Evolutionary conservation across 2,888 invertebrate species (phyloP).

Genomic region (Tenthredo notha): DNA sequence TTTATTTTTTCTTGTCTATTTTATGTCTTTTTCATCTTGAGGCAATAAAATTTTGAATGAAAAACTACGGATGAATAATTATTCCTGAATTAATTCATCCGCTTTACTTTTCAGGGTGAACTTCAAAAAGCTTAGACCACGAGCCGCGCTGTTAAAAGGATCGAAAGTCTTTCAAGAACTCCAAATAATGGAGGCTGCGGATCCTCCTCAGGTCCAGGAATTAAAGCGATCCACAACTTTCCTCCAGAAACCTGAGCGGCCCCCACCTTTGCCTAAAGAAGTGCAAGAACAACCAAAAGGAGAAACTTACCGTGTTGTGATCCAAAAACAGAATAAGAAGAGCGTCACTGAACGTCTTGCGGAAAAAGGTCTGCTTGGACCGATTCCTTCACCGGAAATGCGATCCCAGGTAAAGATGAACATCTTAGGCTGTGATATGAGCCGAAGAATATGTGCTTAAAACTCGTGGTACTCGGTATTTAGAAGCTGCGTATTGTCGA

Average conservation of each 20-base stretch:
- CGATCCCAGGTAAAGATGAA: conserved; percentile 65
- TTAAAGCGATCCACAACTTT: conserved; percentile 83
- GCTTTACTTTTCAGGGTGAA: conserved; percentile 82
- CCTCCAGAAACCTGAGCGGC: conserved; percentile 86
- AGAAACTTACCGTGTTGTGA: conserved; percentile 72
- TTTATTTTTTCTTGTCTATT: neutral
- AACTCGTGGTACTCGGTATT: neutral
- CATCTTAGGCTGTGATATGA: neutral
- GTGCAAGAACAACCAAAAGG: conserved; percentile 63
- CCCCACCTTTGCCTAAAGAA: conserved; percentile 80
- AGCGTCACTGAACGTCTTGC: conserved; percentile 71
- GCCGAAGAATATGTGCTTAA: neutral
- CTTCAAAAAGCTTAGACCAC: conserved; percentile 85
- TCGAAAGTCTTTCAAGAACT: conserved; percentile 84
- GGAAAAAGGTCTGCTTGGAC: conserved; percentile 71
- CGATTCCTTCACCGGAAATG: conserved; percentile 69
- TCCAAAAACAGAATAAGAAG: conserved; percentile 74
- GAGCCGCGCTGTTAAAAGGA: conserved; percentile 83
- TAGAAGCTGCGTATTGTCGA: neutral
- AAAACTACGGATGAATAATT: neutral
- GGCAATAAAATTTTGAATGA: neutral
- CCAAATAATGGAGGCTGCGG: conserved; percentile 70
- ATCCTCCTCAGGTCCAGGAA: conserved; percentile 70
- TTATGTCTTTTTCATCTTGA: neutral
- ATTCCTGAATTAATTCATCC: neutral